phyloP scores from a whole-genome alignment of 2,888 invertebrate species.

The Pammene aurita region DNA sequence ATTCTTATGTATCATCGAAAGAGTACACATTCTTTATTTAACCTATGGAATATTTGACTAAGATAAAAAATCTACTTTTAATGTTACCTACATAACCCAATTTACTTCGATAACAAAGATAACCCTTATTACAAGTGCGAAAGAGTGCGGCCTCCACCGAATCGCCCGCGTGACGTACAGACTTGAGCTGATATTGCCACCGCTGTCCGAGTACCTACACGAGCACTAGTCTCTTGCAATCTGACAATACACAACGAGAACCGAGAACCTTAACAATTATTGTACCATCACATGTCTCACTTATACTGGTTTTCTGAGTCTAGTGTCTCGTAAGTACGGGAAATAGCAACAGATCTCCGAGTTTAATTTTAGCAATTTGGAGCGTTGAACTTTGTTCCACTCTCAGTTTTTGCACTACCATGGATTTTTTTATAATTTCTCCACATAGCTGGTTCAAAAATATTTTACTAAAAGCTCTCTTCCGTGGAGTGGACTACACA shows the following conservation, averaged over 20 bases:
- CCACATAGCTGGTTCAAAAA: neutral
- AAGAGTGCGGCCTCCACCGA: neutral
- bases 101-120: neutral
- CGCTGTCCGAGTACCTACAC: neutral
- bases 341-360: constrained; percentile 31
- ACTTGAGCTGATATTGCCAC: neutral
- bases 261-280: neutral
- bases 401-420: constrained; percentile 37
- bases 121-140: neutral
- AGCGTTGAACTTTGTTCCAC: constrained; percentile 41
- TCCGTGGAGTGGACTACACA: no score
- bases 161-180: neutral
- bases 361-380: constrained; percentile 42
- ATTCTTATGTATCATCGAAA: no score
- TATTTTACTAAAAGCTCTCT: no score
- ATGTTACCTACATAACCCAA: no score
- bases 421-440: neutral
- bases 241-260: neutral
- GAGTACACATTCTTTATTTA: neutral
- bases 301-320: neutral
- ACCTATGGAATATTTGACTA: no score
- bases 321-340: neutral
- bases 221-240: neutral
- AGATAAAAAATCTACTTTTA: no score
- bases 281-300: neutral